Percentiles rank a stretch among this genome's conserved stretches.
phyloP scores from a whole-genome alignment of 2,888 invertebrate genomes.

The Drosophila conformis region DNA sequence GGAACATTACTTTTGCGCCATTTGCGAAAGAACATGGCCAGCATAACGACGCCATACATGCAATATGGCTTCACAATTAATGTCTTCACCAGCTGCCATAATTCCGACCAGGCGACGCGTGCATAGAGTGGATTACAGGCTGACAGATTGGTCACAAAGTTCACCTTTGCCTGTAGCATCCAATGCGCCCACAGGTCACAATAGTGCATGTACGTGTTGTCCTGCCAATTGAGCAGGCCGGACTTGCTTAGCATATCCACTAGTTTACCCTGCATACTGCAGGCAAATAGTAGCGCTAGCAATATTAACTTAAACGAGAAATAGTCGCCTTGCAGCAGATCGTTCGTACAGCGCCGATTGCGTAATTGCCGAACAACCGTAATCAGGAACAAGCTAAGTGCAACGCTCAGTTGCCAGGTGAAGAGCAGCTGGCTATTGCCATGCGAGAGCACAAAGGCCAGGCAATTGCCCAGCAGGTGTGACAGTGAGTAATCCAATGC shows the following conservation, averaged over 20 bases:
- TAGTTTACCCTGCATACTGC: slow-evolving; percentile 79
- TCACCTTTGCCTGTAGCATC: slow-evolving; percentile 81
- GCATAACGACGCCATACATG: slow-evolving; percentile 83
- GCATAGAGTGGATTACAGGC: slow-evolving; percentile 83
- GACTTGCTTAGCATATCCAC: slow-evolving; percentile 79
- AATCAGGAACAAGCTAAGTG: slow-evolving; percentile 79
- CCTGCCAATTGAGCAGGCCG: slow-evolving; percentile 73
- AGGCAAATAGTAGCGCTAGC: slow-evolving; percentile 76
- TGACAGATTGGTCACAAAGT: slow-evolving; percentile 81
- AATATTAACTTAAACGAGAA: slow-evolving; percentile 79
- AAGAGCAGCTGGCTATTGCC: slow-evolving; percentile 82
- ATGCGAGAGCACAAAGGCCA: slow-evolving; percentile 82
- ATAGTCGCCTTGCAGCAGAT: slow-evolving; percentile 52
- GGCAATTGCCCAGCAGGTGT: slow-evolving; percentile 79
- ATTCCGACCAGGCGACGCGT: slow-evolving; percentile 77
- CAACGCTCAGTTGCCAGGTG: slow-evolving; percentile 83
- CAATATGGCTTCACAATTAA: slow-evolving; percentile 84
- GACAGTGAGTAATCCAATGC: slow-evolving; percentile 83
- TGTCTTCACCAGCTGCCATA: slow-evolving; percentile 83
- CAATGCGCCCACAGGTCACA: slow-evolving; percentile 82
- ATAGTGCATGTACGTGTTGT: slow-evolving; percentile 78
- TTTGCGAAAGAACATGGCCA: slow-evolving; percentile 83
- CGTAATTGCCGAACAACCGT: slow-evolving; percentile 71
- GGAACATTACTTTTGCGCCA: slow-evolving; percentile 78
- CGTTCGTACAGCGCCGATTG: slow-evolving; percentile 41